These are phyloP conservation scores for Acanthurus leucopareius DNA, from an alignment of 2,797 vertebrate species.

Conservation along the genomic window DNA sequence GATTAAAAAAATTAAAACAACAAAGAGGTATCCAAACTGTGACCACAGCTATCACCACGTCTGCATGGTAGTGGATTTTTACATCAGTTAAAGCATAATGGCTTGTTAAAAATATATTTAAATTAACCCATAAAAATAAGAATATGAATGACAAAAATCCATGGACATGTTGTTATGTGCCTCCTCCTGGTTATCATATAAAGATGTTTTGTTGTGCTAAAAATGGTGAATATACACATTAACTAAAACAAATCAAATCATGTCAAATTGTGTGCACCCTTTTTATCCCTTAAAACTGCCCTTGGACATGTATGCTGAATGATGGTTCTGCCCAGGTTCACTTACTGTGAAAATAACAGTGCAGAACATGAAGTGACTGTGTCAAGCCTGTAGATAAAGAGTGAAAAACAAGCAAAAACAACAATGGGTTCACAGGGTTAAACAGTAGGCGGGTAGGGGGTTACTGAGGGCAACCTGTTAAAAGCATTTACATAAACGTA, in stretches of 20 bases:
- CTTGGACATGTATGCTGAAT: not conserved
- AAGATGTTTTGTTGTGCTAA: not conserved
- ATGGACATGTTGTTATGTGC: not conserved
- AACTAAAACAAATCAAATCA: not conserved
- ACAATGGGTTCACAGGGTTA: not conserved
- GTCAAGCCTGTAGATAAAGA: conserved; percentile 7
- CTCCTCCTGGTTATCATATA: too few relatives aligned
- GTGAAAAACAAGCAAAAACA: conserved; percentile 9
- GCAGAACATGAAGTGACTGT: not conserved
- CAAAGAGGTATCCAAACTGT: not conserved
- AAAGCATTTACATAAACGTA: conserved; percentile 28
- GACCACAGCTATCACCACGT: too few relatives aligned
- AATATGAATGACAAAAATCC: not conserved
- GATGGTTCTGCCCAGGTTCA: not conserved
- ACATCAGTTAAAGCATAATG: not conserved
- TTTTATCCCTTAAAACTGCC: not conserved
- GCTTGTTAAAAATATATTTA: not conserved
- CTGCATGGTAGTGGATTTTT: not conserved
- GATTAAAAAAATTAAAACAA: not conserved
- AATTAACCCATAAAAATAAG: not conserved
- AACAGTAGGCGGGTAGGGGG: conserved; percentile 1
- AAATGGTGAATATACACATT: not conserved
- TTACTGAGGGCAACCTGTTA: conserved; percentile 22
- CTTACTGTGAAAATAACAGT: not conserved
- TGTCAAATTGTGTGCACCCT: not conserved